These are phyloP conservation scores for Thymallus thymallus DNA, from an alignment of 2,113 vertebrate species.

Conservation along the genomic window DNA sequence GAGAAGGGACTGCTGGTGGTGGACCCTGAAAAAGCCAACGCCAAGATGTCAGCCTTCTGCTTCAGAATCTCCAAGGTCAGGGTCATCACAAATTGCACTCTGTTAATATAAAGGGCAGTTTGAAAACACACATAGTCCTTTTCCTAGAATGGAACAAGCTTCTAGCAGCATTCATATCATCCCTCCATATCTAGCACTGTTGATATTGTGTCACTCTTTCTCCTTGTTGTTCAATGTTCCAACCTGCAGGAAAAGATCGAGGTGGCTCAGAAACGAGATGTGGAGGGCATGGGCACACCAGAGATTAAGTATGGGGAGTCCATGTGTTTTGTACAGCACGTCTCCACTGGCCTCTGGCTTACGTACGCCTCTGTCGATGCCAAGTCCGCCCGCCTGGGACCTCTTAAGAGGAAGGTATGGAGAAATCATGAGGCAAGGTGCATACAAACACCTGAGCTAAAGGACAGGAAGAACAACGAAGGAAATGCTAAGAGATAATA, in stretches of 20 bases:
- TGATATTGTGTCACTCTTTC: background rate
- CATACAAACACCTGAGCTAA: background rate
- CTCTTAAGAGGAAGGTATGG: constrained; percentile 85
- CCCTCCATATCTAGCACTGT: background rate
- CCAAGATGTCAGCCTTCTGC: constrained; percentile 87
- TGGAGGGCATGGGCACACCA: constrained; percentile 90
- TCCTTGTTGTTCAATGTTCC: background rate
- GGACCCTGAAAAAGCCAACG: constrained; percentile 83
- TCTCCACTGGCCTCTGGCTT: constrained; percentile 83
- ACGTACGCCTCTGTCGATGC: constrained; percentile 87
- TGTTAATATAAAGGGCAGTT: background rate
- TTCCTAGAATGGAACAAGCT: background rate
- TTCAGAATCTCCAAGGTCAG: constrained; percentile 88
- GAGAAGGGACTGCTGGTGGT: constrained; percentile 87
- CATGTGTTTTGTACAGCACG: constrained; percentile 89
- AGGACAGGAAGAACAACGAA: background rate
- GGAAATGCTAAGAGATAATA: background rate
- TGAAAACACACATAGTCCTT: background rate
- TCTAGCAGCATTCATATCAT: background rate
- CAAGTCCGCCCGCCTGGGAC: constrained; percentile 85
- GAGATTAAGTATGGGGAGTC: constrained; percentile 95
- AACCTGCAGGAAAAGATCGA: constrained; percentile 85
- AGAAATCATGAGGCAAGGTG: background rate
- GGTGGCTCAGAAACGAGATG: constrained; percentile 82
- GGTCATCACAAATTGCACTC: background rate